Evolutionary conservation across 2,113 vertebrate species (phyloP).

Genomic region (Tinamus guttatus): DNA sequence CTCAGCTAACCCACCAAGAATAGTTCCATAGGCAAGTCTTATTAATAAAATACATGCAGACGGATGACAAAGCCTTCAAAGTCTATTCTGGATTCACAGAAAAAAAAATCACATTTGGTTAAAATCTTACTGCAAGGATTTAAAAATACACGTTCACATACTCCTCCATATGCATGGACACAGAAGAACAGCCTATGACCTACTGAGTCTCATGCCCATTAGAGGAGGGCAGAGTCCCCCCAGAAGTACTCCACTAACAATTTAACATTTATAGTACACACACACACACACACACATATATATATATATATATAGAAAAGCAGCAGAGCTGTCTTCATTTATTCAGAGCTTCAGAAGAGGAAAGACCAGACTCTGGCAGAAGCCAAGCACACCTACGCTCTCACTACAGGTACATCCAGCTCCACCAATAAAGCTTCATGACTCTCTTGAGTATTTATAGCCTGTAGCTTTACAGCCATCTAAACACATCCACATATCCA

Average conservation of each 20-base stretch:
- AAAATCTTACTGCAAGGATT: background rate
- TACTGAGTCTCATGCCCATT: background rate
- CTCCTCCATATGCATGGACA: background rate
- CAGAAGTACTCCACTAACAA: too few species aligned
- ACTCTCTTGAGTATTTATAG: background rate
- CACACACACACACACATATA: too few species aligned
- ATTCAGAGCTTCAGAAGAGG: background rate
- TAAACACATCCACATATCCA: background rate
- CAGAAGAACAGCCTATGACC: background rate
- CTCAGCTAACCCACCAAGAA: background rate
- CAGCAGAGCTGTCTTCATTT: background rate
- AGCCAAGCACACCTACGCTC: background rate
- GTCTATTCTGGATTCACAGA: background rate
- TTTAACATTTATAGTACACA: too few species aligned
- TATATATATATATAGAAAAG: too few species aligned
- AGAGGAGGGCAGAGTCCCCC: too few species aligned
- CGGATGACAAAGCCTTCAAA: background rate
- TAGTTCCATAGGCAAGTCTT: background rate
- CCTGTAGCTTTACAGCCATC: background rate
- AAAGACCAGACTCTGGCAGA: background rate
- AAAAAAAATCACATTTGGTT: background rate
- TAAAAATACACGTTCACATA: background rate
- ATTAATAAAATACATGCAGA: background rate
- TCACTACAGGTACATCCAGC: background rate
- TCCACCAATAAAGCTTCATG: background rate